Evolutionary conservation across 2,113 vertebrate species (phyloP).

Genomic region (Agapornis roseicollis): DNA sequence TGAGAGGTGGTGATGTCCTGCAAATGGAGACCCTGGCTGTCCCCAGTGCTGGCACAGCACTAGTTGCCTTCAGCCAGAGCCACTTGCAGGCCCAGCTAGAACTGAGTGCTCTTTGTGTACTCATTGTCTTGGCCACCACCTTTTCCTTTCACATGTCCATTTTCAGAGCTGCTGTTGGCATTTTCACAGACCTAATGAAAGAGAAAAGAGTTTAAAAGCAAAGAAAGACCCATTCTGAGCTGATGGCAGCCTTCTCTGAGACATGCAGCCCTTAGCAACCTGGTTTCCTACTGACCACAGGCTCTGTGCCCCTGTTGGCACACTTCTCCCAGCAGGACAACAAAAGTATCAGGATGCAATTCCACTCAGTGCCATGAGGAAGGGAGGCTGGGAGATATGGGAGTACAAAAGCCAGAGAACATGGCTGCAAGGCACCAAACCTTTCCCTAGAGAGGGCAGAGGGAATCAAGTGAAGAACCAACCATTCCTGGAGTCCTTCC

Average conservation of each 20-base stretch:
- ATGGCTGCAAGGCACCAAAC: rapidly evolving
- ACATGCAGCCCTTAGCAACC: neutral
- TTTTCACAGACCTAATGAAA: conserved; percentile 9
- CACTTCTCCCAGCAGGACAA: neutral
- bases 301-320: neutral
- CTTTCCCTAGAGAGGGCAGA: neutral
- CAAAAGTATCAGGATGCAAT: neutral
- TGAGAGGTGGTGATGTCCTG: neutral
- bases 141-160: neutral
- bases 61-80: neutral
- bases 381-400: rapidly evolving
- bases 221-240: neutral
- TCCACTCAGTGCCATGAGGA: neutral
- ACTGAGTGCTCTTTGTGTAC: neutral
- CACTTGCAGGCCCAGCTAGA: neutral
- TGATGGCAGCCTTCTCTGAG: neutral
- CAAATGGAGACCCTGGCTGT: neutral
- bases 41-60: neutral
- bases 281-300: neutral
- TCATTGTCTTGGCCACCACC: neutral
- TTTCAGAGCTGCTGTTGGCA: neutral
- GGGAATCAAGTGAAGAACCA: rapidly evolving
- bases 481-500: neutral
- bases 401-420: neutral
- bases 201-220: neutral